Conservation (phyloP, 2,888 invertebrate species). For the Acronicta leporina region DNA sequence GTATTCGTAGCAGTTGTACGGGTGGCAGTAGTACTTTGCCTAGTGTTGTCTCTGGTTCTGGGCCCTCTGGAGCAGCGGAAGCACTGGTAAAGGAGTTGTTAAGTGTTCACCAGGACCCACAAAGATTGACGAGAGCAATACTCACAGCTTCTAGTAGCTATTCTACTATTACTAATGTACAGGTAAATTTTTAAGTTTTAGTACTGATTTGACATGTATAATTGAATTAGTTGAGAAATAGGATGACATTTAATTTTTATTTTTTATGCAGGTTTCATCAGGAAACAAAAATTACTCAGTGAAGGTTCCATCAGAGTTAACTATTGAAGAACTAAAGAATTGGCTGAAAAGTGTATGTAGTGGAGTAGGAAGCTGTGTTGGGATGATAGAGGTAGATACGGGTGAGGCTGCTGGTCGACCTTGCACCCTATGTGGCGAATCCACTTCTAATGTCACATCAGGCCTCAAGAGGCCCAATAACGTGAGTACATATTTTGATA, state of each 20-base stretch:
- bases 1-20: constrained; percentile 77
- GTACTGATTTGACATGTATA: not conserved
- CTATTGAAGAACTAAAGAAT: constrained; percentile 82
- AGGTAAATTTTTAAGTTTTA: constrained; percentile 68
- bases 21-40: constrained; percentile 80
- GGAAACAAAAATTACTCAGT: constrained; percentile 86
- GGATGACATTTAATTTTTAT: too few species aligned
- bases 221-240: too few species aligned
- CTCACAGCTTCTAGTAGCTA: constrained; percentile 88
- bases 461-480: constrained; percentile 76
- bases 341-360: constrained; percentile 86
- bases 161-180: constrained; percentile 79
- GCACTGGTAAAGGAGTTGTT: constrained; percentile 81
- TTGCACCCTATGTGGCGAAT: constrained; percentile 81
- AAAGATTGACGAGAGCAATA: constrained; percentile 85
- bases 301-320: constrained; percentile 87
- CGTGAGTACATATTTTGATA: constrained; percentile 64
- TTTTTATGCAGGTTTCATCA: constrained; percentile 73
- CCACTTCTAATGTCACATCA: constrained; percentile 73
- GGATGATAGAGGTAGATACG: constrained; percentile 86
- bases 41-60: constrained; percentile 71
- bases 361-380: constrained; percentile 88
- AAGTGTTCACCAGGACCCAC: constrained; percentile 85
- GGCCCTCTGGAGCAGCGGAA: constrained; percentile 79
- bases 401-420: constrained; percentile 82